phyloP scores from a whole-genome alignment of 2,797 vertebrate genomes.

The Hylomyscus alleni region DNA sequence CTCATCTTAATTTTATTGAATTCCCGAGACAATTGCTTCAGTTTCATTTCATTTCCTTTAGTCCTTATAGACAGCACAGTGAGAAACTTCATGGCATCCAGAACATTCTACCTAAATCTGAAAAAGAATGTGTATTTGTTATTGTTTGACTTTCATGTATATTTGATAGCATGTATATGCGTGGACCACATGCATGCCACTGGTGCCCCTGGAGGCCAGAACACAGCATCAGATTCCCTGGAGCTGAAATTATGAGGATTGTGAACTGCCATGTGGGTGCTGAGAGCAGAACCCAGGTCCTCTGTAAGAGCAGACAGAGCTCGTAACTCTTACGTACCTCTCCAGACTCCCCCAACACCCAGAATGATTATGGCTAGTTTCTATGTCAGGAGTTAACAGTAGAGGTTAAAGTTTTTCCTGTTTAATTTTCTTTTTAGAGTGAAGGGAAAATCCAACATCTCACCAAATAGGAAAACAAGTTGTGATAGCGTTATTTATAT shows the following conservation, averaged over 20 bases:
- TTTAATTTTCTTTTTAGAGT: slow-evolving; percentile 20
- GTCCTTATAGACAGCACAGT: neutral
- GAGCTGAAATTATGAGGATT: neutral
- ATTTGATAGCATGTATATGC: neutral
- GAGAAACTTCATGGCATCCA: neutral
- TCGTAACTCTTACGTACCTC: too few species aligned
- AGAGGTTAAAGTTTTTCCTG: neutral
- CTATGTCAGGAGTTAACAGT: neutral
- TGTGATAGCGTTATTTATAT: neutral
- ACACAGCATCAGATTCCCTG: too few species aligned
- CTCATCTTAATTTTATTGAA: slow-evolving; percentile 4
- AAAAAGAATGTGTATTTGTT: neutral
- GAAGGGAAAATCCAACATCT: neutral
- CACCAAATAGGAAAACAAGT: neutral
- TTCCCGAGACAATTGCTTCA: neutral
- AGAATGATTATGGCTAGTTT: neutral
- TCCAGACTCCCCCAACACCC: too few species aligned
- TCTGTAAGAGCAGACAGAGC: too few species aligned
- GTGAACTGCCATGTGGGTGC: neutral
- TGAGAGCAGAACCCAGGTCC: neutral
- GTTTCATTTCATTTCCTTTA: neutral
- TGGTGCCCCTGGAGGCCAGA: neutral
- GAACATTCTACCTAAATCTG: neutral
- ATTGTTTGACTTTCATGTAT: neutral
- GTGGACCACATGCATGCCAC: neutral